Base-by-base conservation (phyloP, 2,797 vertebrate genomes). In the Ptychadena robeensis region DNA sequence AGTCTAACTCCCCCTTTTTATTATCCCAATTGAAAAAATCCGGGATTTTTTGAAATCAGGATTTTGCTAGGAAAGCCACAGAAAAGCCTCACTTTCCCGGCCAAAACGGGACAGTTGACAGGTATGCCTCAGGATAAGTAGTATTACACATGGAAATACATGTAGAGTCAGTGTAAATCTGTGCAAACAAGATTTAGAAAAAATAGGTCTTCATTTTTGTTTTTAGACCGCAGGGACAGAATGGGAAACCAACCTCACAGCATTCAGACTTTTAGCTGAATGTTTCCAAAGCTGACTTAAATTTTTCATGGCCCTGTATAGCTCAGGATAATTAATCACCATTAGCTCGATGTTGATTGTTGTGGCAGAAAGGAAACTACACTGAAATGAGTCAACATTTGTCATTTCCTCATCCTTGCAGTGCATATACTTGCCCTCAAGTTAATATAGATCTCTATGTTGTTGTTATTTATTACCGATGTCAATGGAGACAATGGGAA, bases 281-380 rank as follows among this genome's bases (percentile, higher is more conserved):
- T 66, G 37, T 66, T 48, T 77, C 28, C 63, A 65, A 78, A 35
- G n/a, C 37, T 38, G 31, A 53, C 63, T 67, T 30, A 34, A 67
- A 67, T 78, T 78, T 40, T 44, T 67, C 75, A 53, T 53, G 40
- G 64, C 48, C 22, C 48, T 22, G 48, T 78, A 40, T 28, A 32
- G 38, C 75, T 78, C 11, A 57, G 40, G 40, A 34, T 68, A 78
- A 78, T 78, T 68, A 78, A 78, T 78, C 75, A 78, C 40, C 75
- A 78, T 78, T 78, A 78, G 75, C 57, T 78, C 31, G 38, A 68
- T 78, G 75, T 68, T 78, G 75, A 78, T 78, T 68, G 75, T 65
- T 78, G 64, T 67, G 75, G 40, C 75, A 78, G 75, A 78, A 78
- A 68, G 40, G 31, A 78, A 78, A 78, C 75, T 48, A 38, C 63